Evolutionary conservation across 2,113 vertebrate genomes (phyloP).

Genomic region (Anguilla japonica): DNA sequence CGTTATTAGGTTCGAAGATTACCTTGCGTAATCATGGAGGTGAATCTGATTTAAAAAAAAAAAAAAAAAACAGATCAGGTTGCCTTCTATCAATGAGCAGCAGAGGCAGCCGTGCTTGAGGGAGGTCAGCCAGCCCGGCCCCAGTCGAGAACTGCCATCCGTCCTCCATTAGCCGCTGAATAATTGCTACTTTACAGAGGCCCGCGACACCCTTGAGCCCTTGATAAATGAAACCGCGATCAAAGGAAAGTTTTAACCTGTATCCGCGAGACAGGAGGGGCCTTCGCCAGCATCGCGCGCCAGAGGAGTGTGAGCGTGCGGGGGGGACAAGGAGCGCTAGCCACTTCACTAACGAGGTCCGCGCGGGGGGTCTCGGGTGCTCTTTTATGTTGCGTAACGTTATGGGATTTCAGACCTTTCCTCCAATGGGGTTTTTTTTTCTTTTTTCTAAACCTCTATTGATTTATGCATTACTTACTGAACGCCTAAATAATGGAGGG

Average conservation of each 20-base stretch:
- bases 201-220: slow-evolving; percentile 61
- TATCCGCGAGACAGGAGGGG: slow-evolving; percentile 76
- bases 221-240: slow-evolving; percentile 78
- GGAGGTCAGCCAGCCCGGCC: slow-evolving; percentile 41
- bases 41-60: slow-evolving; percentile 29
- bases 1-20: slow-evolving; percentile 10
- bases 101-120: slow-evolving; percentile 37
- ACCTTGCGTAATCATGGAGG: slow-evolving; percentile 37
- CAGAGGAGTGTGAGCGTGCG: slow-evolving; percentile 23
- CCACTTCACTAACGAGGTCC: neutral
- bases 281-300: slow-evolving; percentile 67
- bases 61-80: slow-evolving; percentile 38
- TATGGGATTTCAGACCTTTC: neutral
- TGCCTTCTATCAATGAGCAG: slow-evolving; percentile 44
- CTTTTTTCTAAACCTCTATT: neutral
- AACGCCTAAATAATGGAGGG: neutral
- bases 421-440: neutral
- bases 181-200: slow-evolving; percentile 61
- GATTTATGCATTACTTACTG: neutral
- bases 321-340: neutral
- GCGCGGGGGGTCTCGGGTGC: neutral
- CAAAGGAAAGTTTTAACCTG: slow-evolving; percentile 77
- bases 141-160: slow-evolving; percentile 2
- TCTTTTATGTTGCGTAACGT: neutral
- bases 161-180: slow-evolving; percentile 48